Evolutionary conservation across 2,888 invertebrate species (phyloP).

Genomic region (Aethes cnicana): DNA sequence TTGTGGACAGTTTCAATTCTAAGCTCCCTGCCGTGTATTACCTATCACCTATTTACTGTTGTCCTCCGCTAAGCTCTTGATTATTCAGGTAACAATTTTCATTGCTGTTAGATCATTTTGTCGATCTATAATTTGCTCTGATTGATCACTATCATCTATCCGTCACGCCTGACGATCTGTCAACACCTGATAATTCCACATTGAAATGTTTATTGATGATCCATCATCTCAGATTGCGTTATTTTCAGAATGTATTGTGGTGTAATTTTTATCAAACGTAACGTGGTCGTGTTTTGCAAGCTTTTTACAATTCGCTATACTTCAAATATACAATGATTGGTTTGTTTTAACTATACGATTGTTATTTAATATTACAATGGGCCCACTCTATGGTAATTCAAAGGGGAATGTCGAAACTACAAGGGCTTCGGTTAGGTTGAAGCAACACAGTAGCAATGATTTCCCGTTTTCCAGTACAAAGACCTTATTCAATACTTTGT

Average conservation of each 20-base stretch:
- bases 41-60: slow-evolving; percentile 42
- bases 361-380: no score
- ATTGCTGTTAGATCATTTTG: slow-evolving; percentile 55
- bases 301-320: slow-evolving; percentile 11
- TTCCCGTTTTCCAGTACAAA: slow-evolving; percentile 40
- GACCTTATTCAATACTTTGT: slow-evolving; percentile 40
- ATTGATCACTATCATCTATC: slow-evolving; percentile 55
- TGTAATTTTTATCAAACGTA: slow-evolving; percentile 7
- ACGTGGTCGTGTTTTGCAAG: slow-evolving; percentile 11
- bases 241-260: slow-evolving; percentile 4
- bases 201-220: slow-evolving; percentile 15
- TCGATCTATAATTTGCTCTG: slow-evolving; percentile 47
- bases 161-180: slow-evolving; percentile 48
- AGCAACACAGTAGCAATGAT: slow-evolving; percentile 45
- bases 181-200: slow-evolving; percentile 34
- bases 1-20: no score
- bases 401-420: slow-evolving; percentile 12
- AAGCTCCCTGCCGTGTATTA: slow-evolving; percentile 43
- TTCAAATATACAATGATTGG: slow-evolving; percentile 2
- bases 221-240: slow-evolving; percentile 3
- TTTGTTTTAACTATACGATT: slow-evolving; percentile 5
- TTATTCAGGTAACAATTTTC: slow-evolving; percentile 48
- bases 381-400: slow-evolving; percentile 16
- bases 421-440: slow-evolving; percentile 38
- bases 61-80: slow-evolving; percentile 54